Base-by-base conservation (phyloP, 1,140 invertebrate species). In the Drosophila chauvacae region DNA sequence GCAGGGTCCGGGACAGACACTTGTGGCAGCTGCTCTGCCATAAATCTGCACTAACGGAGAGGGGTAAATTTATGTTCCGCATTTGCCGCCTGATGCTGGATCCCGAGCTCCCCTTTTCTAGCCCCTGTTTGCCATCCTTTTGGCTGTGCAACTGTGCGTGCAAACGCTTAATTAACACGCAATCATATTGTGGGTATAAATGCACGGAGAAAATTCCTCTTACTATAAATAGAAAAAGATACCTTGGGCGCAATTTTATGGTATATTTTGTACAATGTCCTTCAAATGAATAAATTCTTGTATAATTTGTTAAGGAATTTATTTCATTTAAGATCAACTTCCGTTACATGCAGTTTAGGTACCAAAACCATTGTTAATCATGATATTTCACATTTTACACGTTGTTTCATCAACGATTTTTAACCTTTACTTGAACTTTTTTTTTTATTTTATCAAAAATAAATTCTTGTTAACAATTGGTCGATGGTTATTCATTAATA, bases 161-260 rank as follows among this genome's bases (percentile, higher is more conserved):
- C 84, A 56, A 87, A 63, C 77, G 81, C 71, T 83, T 88, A 87
- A 87, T 87, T 87, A 83, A 80, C 77, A 87, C 72, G 69, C 64
- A 79, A 88, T 80, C 80, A 16, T 37, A 56, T 26, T 56, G 53
- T 56, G 11, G 3, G 7, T 16, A 20, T 45, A 18, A 16, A 14
- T 68, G 61, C 26, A 71, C 26, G 13, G 28, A 14, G 26, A 47
- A 48, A 39, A 45, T 10, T 33, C 11, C 33, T 20, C 14, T 7
- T 33, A n/a, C n/a, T n/a, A n/a, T n/a, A 2, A 18, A 13, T n/a
- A 4, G 7, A 7, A 47, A 48, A 48, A 16, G 20, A 2, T 3
- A 23, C 7, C 23, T 47, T 6, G 7, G 23, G 13, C 13, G 3
- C 1, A 47, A 16, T 23, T 23, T 16, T 16, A 3, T 45, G 44